Evolutionary conservation across 2,113 vertebrate genomes (phyloP).

Genomic region (Cololabis saira): DNA sequence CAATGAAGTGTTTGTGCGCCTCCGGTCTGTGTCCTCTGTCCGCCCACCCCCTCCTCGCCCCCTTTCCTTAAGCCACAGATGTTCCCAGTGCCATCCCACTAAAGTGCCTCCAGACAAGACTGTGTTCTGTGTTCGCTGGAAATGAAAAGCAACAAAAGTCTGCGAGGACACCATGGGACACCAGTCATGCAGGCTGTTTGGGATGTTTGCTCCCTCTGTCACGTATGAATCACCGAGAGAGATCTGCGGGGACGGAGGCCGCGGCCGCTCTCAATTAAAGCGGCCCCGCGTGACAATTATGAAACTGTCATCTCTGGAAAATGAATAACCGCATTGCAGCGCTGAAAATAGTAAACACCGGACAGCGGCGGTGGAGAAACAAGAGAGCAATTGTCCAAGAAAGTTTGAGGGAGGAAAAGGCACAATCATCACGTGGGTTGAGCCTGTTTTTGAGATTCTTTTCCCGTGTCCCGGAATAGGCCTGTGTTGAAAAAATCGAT

Average conservation of each 20-base stretch:
- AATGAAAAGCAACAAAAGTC: conserved; percentile 43
- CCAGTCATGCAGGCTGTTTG: conserved; percentile 39
- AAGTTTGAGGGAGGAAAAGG: conserved; percentile 5
- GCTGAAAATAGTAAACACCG: conserved; percentile 32
- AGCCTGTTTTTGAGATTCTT: background rate
- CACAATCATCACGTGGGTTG: background rate
- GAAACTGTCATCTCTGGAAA: conserved; percentile 47
- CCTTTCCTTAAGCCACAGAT: conserved; percentile 83
- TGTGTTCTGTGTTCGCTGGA: conserved; percentile 54
- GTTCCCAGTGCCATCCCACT: conserved; percentile 79
- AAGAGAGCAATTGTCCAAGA: conserved; percentile 5
- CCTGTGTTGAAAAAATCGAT: no score
- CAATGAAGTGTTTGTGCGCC: conserved; percentile 86
- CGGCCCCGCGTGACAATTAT: conserved; percentile 35
- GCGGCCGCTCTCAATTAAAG: conserved; percentile 23
- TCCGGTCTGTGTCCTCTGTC: conserved; percentile 71
- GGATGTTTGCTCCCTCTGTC: conserved; percentile 44
- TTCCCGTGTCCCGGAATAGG: background rate
- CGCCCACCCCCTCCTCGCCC: conserved; percentile 18
- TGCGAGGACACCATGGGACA: conserved; percentile 54
- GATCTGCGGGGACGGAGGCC: conserved; percentile 2
- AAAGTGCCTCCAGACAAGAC: conserved; percentile 66
- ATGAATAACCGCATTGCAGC: conserved; percentile 23
- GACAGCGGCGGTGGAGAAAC: conserved; percentile 6
- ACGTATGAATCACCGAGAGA: conserved; percentile 55